A percentile compares a stretch with the other conserved stretches of the same genome.
phyloP scores from a whole-genome alignment of 2,797 vertebrate species.

The Catostomus latipinnis region DNA sequence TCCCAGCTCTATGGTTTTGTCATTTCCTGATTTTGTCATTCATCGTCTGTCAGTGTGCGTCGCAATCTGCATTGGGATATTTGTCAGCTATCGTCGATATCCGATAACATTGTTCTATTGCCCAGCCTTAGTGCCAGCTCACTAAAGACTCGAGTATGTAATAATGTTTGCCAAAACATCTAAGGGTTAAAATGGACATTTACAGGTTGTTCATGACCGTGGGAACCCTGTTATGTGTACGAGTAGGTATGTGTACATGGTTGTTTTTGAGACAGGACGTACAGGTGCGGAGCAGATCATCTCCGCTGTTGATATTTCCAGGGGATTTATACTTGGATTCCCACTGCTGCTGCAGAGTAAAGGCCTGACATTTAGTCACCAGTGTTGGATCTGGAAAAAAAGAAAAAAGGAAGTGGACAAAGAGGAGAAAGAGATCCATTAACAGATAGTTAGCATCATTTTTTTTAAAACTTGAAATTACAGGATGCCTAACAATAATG shows the following conservation, averaged over 20 bases:
- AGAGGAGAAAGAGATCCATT: not conserved
- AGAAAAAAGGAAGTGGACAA: not conserved
- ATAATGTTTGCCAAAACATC: too few species aligned
- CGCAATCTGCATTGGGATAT: too few species aligned
- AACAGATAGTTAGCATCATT: not conserved
- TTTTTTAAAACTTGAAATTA: not conserved
- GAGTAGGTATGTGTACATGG: too few species aligned
- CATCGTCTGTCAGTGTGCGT: too few species aligned
- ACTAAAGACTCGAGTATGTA: too few species aligned
- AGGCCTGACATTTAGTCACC: slow-evolving; percentile 84
- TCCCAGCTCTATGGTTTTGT: too few species aligned
- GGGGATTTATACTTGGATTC: slow-evolving; percentile 80
- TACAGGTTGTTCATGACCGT: not conserved
- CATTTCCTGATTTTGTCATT: too few species aligned
- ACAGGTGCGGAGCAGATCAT: slow-evolving; percentile 92
- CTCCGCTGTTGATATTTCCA: slow-evolving; percentile 80
- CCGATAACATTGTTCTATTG: too few species aligned
- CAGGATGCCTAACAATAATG: too few species aligned
- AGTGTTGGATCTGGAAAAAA: slow-evolving; percentile 72
- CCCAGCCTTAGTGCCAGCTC: too few species aligned
- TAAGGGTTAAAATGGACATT: too few species aligned
- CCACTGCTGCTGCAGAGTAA: slow-evolving; percentile 91
- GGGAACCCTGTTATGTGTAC: not conserved
- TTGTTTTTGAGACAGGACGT: slow-evolving; percentile 67
- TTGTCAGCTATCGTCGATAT: too few species aligned